Percentiles rank a stretch among this genome's conserved stretches.
Conservation (phyloP, 2,797 vertebrate species). For the Eulemur coronatus region DNA sequence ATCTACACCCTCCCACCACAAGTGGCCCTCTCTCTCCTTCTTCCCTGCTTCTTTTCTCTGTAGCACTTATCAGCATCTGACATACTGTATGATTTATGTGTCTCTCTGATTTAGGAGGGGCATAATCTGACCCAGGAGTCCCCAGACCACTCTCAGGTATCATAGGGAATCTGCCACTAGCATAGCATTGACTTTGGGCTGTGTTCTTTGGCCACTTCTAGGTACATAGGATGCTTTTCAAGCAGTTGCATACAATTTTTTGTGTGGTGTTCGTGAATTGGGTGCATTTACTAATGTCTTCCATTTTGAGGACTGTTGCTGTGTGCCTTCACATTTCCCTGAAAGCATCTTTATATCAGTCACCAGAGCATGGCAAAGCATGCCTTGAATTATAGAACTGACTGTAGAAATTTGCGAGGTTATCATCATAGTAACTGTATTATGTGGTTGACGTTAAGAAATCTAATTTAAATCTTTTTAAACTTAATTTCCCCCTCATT, state of each 20-base stretch:
- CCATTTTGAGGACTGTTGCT: neutral
- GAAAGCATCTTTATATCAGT: neutral
- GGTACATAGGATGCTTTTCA: neutral
- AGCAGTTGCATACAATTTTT: neutral
- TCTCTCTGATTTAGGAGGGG: neutral
- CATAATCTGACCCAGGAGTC: neutral
- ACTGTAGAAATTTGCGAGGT: neutral
- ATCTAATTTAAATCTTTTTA: constrained; percentile 8
- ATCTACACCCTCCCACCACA: neutral
- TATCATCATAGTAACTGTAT: neutral
- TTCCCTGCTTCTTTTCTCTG: neutral
- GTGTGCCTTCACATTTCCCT: neutral
- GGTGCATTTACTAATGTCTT: neutral
- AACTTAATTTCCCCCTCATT: neutral
- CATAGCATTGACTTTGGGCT: neutral
- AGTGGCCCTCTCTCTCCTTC: neutral
- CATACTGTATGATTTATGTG: neutral
- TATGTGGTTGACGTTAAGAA: constrained; percentile 21
- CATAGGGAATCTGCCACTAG: neutral
- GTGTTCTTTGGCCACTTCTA: neutral
- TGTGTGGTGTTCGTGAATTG: neutral
- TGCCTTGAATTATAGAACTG: neutral
- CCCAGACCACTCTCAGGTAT: neutral
- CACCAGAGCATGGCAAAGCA: neutral
- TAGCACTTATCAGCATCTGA: neutral